Evolutionary conservation across 1,140 invertebrate species (phyloP), one percentile per base, ranked within the genome.

Genomic region (Bombus difficillimus): DNA sequence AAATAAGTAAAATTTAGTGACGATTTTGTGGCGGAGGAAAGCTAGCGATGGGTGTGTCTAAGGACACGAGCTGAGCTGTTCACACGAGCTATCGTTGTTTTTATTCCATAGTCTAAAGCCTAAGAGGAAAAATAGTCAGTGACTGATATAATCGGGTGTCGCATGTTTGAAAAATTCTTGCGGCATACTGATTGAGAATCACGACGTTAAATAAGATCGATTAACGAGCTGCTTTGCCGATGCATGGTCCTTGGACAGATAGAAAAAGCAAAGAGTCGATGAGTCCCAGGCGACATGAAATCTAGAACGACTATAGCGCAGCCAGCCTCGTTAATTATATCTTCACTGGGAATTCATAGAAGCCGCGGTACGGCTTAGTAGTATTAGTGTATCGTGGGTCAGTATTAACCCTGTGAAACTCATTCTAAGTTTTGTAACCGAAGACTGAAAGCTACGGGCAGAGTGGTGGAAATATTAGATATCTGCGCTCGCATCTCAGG

Each of bases 391-490:
- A 74, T 34, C 10, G 10, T 53, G 10, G 41, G 41, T 34, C 72
- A 32, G 41, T 22, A 34, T 32, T 64, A 64, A 59, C 57, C n/a
- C 37, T 57, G 3, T 57, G 57, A 62, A 41, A 28, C 57, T 77
- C 73, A 74, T 83, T 83, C 73, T 62, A 25, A 83, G 43, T 74
- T 77, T 83, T 76, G 43, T n/a, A 84, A 84, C 47, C 12, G 53
- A 47, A 80, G 69, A 59, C 68, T 39, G 79, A 75, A 75, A 73
- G 41, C 22, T 75, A 53, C 22, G 43, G 22, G 22, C 10, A 80
- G 80, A 59, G 62, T 74, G 47, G 73, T 53, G 73, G 72, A 88
- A 88, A 85, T 88, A 88, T 86, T 85, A 81, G 66, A 85, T 81
- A 81, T 81, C 72, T 59, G 22, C 28, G 83, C 59, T 86, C 62